A percentile compares a stretch with the other conserved stretches of the same genome.
Evolutionary conservation across 2,113 vertebrate species (phyloP).

Genomic region (Amphiprion ocellaris): DNA sequence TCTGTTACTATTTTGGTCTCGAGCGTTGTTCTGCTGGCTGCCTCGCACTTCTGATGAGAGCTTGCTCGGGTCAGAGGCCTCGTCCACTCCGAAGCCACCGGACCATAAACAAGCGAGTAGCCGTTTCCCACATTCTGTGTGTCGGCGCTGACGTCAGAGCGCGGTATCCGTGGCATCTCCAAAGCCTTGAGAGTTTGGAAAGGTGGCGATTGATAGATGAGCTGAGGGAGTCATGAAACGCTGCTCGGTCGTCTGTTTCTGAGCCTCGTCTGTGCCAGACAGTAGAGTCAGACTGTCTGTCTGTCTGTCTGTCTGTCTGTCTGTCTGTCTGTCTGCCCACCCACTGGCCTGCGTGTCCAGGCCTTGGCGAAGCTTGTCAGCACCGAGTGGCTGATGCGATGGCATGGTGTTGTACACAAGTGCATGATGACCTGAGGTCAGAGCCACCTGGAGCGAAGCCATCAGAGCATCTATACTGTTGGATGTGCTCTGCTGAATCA

Average conservation of each 20-base stretch:
- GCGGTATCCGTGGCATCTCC: constrained; percentile 69
- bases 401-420: constrained; percentile 33
- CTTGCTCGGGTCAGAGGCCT: constrained; percentile 69
- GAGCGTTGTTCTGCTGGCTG: constrained; percentile 70
- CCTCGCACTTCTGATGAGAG: constrained; percentile 54
- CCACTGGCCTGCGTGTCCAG: constrained; percentile 24
- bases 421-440: constrained; percentile 43
- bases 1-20: constrained; percentile 73
- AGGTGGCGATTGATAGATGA: constrained; percentile 77
- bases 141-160: constrained; percentile 58
- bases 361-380: constrained; percentile 60
- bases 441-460: constrained; percentile 29
- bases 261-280: constrained; percentile 52
- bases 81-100: constrained; percentile 51
- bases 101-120: constrained; percentile 68
- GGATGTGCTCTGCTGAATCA: neutral
- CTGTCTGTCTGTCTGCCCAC: constrained; percentile 45
- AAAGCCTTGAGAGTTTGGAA: constrained; percentile 56
- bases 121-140: constrained; percentile 56
- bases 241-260: constrained; percentile 58
- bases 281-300: constrained; percentile 34
- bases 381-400: constrained; percentile 46
- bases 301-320: constrained; percentile 17
- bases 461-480: constrained; percentile 3
- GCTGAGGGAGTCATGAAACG: constrained; percentile 67